Evolutionary conservation across 2,888 invertebrate genomes (phyloP).

Genomic region (Pyralis farinalis): DNA sequence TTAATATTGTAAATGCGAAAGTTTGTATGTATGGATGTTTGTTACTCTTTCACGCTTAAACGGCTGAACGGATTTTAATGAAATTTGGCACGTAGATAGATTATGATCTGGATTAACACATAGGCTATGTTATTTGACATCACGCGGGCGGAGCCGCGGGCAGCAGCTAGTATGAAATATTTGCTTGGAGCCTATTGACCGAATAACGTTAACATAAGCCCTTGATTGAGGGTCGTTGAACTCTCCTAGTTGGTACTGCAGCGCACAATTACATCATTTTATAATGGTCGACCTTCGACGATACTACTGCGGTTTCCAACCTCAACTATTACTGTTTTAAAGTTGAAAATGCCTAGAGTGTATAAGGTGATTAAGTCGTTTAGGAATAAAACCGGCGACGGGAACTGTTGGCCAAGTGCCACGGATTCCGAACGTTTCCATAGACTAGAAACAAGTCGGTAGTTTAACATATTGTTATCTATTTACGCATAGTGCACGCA

Average conservation of each 20-base stretch:
- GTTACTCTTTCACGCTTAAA: no score
- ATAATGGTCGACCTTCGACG: constrained; percentile 29
- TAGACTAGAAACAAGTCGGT: neutral
- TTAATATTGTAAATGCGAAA: no score
- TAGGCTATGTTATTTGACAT: no score
- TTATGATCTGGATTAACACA: no score
- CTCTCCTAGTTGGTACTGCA: constrained; percentile 20
- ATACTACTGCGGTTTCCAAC: constrained; percentile 16
- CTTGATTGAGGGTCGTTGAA: constrained; percentile 31
- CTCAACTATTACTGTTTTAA: constrained; percentile 17
- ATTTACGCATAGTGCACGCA: neutral
- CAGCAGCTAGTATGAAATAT: no score
- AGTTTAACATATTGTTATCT: no score
- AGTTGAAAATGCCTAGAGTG: constrained; percentile 23
- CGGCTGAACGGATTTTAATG: no score
- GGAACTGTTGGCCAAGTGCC: constrained; percentile 44
- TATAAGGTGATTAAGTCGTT: constrained; percentile 4
- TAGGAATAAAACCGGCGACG: constrained; percentile 14
- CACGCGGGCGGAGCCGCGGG: no score
- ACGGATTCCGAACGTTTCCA: constrained; percentile 18
- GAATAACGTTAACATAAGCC: constrained; percentile 13
- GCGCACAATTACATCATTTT: constrained; percentile 36
- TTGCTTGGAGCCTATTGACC: neutral
- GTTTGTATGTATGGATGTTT: no score
- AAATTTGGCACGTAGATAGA: no score